phyloP scores from a whole-genome alignment of 1,140 invertebrate species.

The Papilio polyxenes region DNA sequence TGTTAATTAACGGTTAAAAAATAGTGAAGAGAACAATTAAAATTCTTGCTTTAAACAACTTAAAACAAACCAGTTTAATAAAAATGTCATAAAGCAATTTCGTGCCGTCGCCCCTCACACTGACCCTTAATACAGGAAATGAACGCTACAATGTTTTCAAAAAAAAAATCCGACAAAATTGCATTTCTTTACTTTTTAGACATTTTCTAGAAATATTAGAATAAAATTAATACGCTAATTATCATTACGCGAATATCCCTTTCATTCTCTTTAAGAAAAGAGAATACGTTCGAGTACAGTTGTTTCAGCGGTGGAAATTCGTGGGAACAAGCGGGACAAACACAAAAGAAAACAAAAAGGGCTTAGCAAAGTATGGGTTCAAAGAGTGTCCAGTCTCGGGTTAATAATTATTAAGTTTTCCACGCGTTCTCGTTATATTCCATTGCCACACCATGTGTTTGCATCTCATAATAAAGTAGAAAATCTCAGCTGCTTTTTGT shows the following conservation, averaged over 20 bases:
- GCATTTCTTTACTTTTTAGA: background rate
- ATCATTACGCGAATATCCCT: background rate
- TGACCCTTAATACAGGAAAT: background rate
- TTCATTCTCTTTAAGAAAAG: background rate
- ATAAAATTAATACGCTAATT: background rate
- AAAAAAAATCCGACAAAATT: background rate
- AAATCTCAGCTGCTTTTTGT: background rate
- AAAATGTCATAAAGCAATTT: slow-evolving; percentile 1
- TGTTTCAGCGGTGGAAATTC: background rate
- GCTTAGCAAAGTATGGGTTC: background rate
- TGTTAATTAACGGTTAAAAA: background rate
- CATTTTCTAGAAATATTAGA: background rate
- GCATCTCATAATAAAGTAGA: background rate
- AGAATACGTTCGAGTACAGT: background rate
- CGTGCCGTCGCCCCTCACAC: background rate
- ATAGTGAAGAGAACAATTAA: background rate
- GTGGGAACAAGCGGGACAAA: background rate
- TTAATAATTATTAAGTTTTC: background rate
- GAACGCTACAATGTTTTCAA: background rate
- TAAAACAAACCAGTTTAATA: slow-evolving; percentile 20
- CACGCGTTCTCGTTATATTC: slow-evolving; percentile 11
- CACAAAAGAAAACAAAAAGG: background rate
- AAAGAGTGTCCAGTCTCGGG: background rate
- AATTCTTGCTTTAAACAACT: background rate
- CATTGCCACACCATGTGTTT: background rate